Base-by-base conservation (phyloP, 2,888 invertebrate species). In the Plagodis pulveraria region DNA sequence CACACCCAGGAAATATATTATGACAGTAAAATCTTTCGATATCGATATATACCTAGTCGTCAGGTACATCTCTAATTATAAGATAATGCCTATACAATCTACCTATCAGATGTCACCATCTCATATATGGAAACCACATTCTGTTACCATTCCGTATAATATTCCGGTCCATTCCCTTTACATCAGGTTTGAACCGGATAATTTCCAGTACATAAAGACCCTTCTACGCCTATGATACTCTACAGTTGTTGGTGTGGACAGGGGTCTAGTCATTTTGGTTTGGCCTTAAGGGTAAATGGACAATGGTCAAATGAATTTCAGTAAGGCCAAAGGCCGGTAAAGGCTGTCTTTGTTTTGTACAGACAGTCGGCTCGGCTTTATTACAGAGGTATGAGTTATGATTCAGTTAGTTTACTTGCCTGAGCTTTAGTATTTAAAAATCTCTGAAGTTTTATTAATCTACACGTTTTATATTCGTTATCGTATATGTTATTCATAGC, bases 81-180 rank as follows among this genome's bases (percentile, higher is more conserved):
- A 60, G 67, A 54, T 63, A 66, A 62, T 62, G 56, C 72, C 69
- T 72, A 70, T 67, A 74, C 73, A 74, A 71, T 71, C 63, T 63
- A 72, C 74, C 73, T 79, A 85, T 87, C 85, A 85, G 76, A 87
- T 83, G 84, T 88, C 87, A 81, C 81, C 77, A 75, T 85, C 79
- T 82, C 80, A 83, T 83, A 84, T 82, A 80, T 77, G 81, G 80
- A 86, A 87, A 89, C 89, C 89, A 64, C 88, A 88, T 85, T 84
- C 86, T 82, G 81, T 78, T 86, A 78, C 84, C 80, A 87, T 84
- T 79, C 78, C 79, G 72, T 78, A 84, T 84, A 78, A 84, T 86
- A 85, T 84, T 84, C 84, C 81, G 78, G 80, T 75, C 80, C 79
- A 82, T 78, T 84, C 82, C 81, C 80, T 75, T 85, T 83, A 82